A percentile compares a stretch with the other conserved stretches of the same genome.
These are phyloP conservation scores for Dendrolimus kikuchii DNA, from an alignment of 1,140 invertebrate species.

Conservation along the genomic window DNA sequence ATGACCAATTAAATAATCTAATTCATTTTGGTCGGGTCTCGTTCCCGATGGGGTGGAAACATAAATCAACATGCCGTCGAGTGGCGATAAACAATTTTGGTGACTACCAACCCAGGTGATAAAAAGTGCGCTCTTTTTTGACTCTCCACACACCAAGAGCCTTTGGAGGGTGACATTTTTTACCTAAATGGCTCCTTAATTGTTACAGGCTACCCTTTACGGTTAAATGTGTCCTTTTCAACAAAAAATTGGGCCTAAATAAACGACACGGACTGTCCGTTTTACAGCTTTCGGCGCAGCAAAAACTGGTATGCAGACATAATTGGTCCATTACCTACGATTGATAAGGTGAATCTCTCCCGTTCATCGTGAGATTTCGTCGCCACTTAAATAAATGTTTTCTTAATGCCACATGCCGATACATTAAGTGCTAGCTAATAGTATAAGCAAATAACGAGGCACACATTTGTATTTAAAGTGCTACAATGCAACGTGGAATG, in stretches of 20 bases:
- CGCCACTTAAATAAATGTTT: conserved; percentile 50
- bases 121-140: conserved; percentile 60
- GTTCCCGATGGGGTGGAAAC: conserved; percentile 50
- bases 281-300: conserved; percentile 24
- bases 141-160: conserved; percentile 38
- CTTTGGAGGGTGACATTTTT: conserved; percentile 67
- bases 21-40: conserved; percentile 52
- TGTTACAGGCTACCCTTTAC: conserved; percentile 57
- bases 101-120: conserved; percentile 67
- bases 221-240: conserved; percentile 35
- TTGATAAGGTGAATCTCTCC: conserved; percentile 46
- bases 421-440: conserved; percentile 58
- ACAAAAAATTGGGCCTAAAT: conserved; percentile 59
- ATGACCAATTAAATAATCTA: conserved; percentile 70
- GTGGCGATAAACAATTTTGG: conserved; percentile 68
- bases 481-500: conserved; percentile 43
- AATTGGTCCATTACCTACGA: conserved; percentile 31
- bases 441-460: conserved; percentile 53
- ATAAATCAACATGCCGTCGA: conserved; percentile 69
- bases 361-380: conserved; percentile 27
- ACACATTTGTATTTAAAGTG: conserved; percentile 53
- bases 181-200: conserved; percentile 60
- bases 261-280: conserved; percentile 49
- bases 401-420: conserved; percentile 42
- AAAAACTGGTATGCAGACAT: conserved; percentile 43